Conservation (phyloP, 2,113 vertebrate species). For the Rynchops niger region DNA sequence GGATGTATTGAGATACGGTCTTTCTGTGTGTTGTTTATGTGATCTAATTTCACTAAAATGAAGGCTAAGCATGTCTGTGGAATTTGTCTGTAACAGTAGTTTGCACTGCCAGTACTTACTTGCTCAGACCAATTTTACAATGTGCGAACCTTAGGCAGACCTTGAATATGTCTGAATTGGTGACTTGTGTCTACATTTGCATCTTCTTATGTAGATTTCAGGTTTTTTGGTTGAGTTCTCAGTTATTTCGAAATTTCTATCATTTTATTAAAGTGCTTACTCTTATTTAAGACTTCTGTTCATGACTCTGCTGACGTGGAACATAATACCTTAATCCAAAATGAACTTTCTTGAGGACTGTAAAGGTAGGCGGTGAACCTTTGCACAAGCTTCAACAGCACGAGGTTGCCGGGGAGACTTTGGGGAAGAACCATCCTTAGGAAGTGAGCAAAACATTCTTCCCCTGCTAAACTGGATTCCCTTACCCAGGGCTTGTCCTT, state of each 20-base stretch:
- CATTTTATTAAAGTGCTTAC: background rate
- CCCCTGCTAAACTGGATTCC: background rate
- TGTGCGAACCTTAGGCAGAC: background rate
- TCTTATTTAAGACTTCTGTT: background rate
- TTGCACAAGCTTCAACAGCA: background rate
- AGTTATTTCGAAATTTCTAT: background rate
- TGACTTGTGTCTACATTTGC: background rate
- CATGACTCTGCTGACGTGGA: background rate
- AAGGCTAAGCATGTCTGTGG: background rate
- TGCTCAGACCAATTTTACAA: background rate
- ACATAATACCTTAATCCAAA: background rate
- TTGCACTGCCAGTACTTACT: background rate
- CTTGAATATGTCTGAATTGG: background rate
- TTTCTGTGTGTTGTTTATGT: background rate
- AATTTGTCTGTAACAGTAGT: background rate
- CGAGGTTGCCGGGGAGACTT: background rate
- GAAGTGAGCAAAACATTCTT: background rate
- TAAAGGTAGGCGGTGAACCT: background rate
- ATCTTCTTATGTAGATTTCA: background rate
- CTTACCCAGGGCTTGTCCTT: background rate
- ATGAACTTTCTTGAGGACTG: background rate
- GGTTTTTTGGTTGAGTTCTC: background rate
- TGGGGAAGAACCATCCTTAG: background rate
- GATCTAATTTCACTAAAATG: background rate
- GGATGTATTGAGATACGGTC: background rate